Percentiles rank a stretch among this genome's conserved stretches.
Evolutionary conservation across 2,888 invertebrate species (phyloP).

Genomic region (Uropetala carovei): DNA sequence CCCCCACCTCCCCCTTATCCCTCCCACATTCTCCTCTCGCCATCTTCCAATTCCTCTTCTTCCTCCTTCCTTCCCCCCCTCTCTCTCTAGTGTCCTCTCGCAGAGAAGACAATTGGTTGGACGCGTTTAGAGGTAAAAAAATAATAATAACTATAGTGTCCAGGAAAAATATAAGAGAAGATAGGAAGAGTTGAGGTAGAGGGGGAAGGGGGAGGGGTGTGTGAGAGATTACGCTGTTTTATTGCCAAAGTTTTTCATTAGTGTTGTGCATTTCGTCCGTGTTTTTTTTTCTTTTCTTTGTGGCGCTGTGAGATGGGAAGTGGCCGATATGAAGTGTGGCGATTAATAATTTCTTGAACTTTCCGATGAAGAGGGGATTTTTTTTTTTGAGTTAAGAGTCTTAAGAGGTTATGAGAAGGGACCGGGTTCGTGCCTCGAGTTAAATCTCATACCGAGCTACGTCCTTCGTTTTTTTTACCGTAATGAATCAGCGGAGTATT

Average conservation of each 20-base stretch:
- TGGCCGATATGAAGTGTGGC: constrained; percentile 19
- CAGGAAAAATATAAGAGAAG: no score
- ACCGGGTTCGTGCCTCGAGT: background rate
- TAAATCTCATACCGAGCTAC: background rate
- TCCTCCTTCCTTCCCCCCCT: background rate
- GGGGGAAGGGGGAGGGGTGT: background rate
- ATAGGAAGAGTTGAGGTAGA: background rate
- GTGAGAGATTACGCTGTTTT: constrained; percentile 27
- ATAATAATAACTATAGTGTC: background rate
- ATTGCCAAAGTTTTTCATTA: constrained; percentile 25
- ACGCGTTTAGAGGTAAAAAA: constrained; percentile 16
- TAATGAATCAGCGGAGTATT: no score
- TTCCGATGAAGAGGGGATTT: background rate
- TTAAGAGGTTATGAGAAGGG: background rate
- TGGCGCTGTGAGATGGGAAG: background rate
- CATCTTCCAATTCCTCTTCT: no score
- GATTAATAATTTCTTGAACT: constrained; percentile 14
- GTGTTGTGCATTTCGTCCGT: background rate
- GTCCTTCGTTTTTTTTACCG: no score
- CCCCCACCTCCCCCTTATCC: no score
- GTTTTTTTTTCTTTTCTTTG: background rate
- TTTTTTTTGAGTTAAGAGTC: background rate
- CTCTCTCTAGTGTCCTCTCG: background rate
- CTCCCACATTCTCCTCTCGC: no score
- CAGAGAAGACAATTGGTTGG: background rate